Conservation (phyloP, 2,113 vertebrate genomes). For the Aegotheles bennettii region DNA sequence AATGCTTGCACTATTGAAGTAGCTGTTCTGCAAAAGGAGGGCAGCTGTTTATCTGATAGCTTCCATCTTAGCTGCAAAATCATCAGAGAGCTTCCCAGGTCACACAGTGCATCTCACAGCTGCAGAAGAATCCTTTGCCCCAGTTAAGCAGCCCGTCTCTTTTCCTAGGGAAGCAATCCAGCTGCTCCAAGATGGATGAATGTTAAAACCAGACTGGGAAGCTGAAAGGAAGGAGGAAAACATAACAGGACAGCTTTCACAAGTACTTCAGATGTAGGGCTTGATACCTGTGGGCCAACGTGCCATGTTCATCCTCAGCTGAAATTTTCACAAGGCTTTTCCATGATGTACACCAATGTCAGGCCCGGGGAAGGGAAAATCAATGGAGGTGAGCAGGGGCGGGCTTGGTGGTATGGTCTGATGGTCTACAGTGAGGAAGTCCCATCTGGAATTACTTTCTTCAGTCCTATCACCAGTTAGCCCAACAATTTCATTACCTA, state of each 20-base stretch:
- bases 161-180: neutral
- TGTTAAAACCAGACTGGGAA: neutral
- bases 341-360: rapidly evolving
- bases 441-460: neutral
- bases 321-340: neutral
- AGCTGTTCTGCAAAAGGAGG: neutral
- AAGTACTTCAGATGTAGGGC: neutral
- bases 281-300: neutral
- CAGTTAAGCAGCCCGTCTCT: neutral
- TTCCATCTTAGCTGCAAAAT: neutral
- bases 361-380: neutral
- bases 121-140: neutral
- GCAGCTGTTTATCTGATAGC: neutral
- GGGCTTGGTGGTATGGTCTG: neutral
- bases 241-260: neutral
- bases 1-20: neutral
- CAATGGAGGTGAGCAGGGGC: rapidly evolving
- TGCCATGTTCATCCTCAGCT: rapidly evolving
- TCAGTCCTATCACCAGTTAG: neutral
- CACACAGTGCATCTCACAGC: neutral
- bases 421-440: neutral
- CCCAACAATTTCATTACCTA: neutral
- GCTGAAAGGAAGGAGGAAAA: neutral
- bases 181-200: rapidly evolving
- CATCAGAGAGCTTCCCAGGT: neutral